A percentile compares a stretch with the other conserved stretches of the same genome.
phyloP scores from a whole-genome alignment of 2,888 invertebrate species.

The Ectobius pallidus region DNA sequence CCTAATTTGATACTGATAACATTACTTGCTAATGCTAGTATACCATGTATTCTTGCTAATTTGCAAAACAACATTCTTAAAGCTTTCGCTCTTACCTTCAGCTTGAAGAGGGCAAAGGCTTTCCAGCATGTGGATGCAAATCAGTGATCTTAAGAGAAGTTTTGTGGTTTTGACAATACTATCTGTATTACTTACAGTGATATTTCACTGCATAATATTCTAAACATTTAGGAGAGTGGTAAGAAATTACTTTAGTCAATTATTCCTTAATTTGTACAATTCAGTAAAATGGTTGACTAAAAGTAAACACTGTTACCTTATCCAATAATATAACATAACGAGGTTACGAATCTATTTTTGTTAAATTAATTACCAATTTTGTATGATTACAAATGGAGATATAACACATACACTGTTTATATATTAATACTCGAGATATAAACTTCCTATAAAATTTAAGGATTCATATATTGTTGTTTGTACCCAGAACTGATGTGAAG shows the following conservation, averaged over 20 bases:
- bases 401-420: no score
- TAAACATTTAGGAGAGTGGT: neutral
- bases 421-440: no score
- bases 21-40: neutral
- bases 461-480: no score
- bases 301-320: no score
- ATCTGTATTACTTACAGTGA: neutral
- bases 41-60: neutral
- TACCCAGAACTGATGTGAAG: no score
- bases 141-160: neutral
- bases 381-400: no score
- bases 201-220: neutral
- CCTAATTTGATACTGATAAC: neutral
- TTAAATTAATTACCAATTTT: no score
- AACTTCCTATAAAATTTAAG: no score
- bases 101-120: neutral
- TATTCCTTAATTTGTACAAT: no score
- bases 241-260: neutral
- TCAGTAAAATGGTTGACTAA: no score
- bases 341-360: no score
- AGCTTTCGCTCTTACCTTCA: neutral
- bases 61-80: neutral
- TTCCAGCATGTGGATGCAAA: neutral
- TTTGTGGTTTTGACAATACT: neutral
- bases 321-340: no score